phyloP scores from a whole-genome alignment of 2,888 invertebrate species.

The Chrysolina haemoptera region DNA sequence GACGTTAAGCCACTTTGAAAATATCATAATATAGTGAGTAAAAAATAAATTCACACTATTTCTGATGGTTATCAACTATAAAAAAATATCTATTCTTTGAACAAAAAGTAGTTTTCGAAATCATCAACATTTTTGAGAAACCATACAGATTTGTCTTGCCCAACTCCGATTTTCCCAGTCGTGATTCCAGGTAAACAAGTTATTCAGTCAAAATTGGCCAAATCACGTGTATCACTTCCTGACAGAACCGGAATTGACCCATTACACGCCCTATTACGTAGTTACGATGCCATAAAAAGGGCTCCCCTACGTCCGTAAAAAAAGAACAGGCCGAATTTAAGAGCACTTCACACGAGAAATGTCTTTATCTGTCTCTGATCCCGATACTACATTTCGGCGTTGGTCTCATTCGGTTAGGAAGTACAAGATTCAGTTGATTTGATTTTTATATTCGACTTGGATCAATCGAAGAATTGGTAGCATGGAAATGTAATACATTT shows the following conservation, averaged over 20 bases:
- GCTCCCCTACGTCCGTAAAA: slow-evolving; percentile 55
- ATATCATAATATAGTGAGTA: no score
- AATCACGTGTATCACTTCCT: slow-evolving; percentile 66
- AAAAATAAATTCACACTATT: no score
- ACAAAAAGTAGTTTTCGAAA: background rate
- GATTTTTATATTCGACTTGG: no score
- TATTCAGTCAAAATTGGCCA: slow-evolving; percentile 62
- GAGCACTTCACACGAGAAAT: slow-evolving; percentile 31
- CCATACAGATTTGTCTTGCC: background rate
- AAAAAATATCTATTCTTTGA: no score
- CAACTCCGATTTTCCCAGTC: background rate
- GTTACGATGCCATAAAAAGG: slow-evolving; percentile 66
- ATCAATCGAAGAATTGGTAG: no score
- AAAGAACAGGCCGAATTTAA: slow-evolving; percentile 28
- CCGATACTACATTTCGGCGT: background rate
- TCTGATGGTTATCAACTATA: no score
- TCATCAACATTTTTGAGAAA: background rate
- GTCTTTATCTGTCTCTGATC: slow-evolving; percentile 24
- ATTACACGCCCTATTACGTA: slow-evolving; percentile 63
- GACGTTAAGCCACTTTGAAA: no score
- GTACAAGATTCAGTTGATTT: no score
- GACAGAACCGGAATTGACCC: slow-evolving; percentile 66
- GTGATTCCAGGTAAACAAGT: slow-evolving; percentile 49
- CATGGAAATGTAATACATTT: no score
- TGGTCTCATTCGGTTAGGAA: background rate